These are phyloP conservation scores for Atherix ibis DNA, from an alignment of 2,888 invertebrate species.

Conservation along the genomic window DNA sequence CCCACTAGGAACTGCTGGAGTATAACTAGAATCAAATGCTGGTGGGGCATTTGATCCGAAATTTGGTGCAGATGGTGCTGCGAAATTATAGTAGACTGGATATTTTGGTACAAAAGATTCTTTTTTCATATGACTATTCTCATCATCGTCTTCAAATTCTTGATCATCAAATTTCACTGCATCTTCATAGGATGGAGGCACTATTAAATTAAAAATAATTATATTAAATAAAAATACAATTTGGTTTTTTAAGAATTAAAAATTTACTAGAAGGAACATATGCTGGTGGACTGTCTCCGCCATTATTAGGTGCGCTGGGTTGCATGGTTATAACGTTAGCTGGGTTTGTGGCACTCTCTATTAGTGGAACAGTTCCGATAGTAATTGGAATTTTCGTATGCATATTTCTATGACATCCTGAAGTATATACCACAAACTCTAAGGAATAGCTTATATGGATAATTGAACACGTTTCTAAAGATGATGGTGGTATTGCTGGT, in stretches of 20 bases:
- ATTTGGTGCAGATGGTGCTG: not conserved
- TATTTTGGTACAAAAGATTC: slow-evolving; percentile 30
- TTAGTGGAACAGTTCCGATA: slow-evolving; percentile 42
- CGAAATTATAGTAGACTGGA: slow-evolving; percentile 23
- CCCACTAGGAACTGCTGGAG: too few relatives aligned
- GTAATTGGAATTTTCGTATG: slow-evolving; percentile 47
- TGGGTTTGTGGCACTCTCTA: slow-evolving; percentile 21
- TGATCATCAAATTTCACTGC: slow-evolving; percentile 20
- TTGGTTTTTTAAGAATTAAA: too few relatives aligned
- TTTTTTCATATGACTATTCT: slow-evolving; percentile 21
- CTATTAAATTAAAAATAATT: slow-evolving; percentile 19
- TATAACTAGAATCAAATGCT: not conserved
- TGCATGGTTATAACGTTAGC: slow-evolving; percentile 4
- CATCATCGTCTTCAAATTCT: slow-evolving; percentile 24
- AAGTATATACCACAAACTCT: slow-evolving; percentile 39
- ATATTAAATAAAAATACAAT: not conserved
- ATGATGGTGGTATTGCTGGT: slow-evolving; percentile 60
- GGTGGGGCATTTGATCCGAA: not conserved
- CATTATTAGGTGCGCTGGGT: slow-evolving; percentile 5
- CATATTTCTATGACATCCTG: slow-evolving; percentile 50
- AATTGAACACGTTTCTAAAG: slow-evolving; percentile 52
- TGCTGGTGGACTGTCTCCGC: slow-evolving; percentile 27
- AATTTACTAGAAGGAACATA: slow-evolving; percentile 27
- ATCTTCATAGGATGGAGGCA: slow-evolving; percentile 31
- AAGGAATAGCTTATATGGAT: slow-evolving; percentile 59